These are phyloP conservation scores for Melospiza georgiana DNA, from an alignment of 2,113 vertebrate genomes.

Conservation along the genomic window DNA sequence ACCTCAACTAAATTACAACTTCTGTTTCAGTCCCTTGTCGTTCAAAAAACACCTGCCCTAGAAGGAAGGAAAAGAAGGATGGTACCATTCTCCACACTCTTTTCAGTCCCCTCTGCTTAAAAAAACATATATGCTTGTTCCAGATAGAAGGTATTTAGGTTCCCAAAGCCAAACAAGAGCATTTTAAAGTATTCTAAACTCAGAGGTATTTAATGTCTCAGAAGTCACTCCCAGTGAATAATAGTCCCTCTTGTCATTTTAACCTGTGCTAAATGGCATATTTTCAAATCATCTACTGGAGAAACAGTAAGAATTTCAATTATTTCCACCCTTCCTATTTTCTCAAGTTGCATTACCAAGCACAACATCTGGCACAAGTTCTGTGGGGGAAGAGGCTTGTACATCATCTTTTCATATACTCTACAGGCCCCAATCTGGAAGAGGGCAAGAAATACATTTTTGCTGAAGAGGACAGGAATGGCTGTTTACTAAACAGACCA, in stretches of 20 bases:
- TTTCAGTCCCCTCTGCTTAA: background rate
- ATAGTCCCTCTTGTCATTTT: background rate
- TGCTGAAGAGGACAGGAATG: background rate
- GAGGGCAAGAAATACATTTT: background rate
- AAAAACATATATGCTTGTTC: background rate
- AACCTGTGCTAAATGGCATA: background rate
- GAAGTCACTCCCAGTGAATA: background rate
- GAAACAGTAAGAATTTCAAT: constrained; percentile 20
- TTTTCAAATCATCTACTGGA: constrained; percentile 24
- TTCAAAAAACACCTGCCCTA: background rate
- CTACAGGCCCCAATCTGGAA: background rate
- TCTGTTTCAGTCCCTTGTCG: background rate
- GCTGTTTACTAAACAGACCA: background rate
- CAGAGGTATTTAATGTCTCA: background rate
- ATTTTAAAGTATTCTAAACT: constrained; percentile 1
- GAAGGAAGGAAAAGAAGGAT: background rate
- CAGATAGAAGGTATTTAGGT: background rate
- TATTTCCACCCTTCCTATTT: constrained; percentile 13
- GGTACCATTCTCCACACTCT: background rate
- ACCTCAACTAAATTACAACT: background rate
- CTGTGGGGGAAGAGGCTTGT: background rate
- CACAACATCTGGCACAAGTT: background rate
- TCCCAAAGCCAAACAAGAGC: background rate
- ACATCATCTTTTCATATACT: background rate
- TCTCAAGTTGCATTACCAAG: constrained; percentile 11